A percentile compares a stretch with the other conserved stretches of the same genome.
phyloP scores from a whole-genome alignment of 2,888 invertebrate genomes.

The Zaprionus obscuricornis region DNA sequence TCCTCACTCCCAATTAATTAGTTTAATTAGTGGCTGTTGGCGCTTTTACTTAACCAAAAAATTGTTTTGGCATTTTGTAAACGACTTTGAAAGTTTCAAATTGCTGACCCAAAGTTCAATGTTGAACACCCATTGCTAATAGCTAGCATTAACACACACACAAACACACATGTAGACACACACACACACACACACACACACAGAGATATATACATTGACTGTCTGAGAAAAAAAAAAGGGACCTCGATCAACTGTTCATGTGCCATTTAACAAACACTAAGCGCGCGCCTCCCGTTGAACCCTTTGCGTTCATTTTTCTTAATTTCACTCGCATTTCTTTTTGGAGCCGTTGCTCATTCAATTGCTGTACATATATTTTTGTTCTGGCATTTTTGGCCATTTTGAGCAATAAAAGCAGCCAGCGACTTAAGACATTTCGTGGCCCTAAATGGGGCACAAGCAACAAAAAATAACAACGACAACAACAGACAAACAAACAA shows the following conservation, averaged over 20 bases:
- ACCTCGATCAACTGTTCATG: constrained; percentile 69
- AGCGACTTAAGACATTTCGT: constrained; percentile 69
- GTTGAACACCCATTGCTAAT: constrained; percentile 53
- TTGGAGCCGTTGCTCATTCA: constrained; percentile 26
- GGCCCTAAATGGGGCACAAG: constrained; percentile 35
- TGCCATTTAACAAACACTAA: constrained; percentile 73
- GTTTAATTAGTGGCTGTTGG: constrained; percentile 64
- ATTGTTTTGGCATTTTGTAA: constrained; percentile 56
- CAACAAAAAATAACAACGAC: constrained; percentile 15
- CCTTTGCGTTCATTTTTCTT: constrained; percentile 73
- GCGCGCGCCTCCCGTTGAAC: constrained; percentile 46
- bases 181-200: constrained; percentile 1
- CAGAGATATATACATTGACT: no score
- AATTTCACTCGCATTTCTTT: constrained; percentile 53
- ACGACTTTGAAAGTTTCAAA: constrained; percentile 56
- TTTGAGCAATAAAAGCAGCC: constrained; percentile 63
- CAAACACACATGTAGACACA: constrained; percentile 6
- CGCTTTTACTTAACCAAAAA: constrained; percentile 40
- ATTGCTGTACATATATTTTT: constrained; percentile 48
- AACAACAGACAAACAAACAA: constrained; percentile 10
- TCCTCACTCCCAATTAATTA: constrained; percentile 36
- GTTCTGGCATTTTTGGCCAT: constrained; percentile 19
- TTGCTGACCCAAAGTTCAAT: constrained; percentile 42
- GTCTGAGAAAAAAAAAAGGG: no score
- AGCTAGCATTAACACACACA: constrained; percentile 49